A percentile compares a stretch with the other conserved stretches of the same genome.
Evolutionary conservation across 2,113 vertebrate species (phyloP).

Genomic region (Oryzias melastigma): DNA sequence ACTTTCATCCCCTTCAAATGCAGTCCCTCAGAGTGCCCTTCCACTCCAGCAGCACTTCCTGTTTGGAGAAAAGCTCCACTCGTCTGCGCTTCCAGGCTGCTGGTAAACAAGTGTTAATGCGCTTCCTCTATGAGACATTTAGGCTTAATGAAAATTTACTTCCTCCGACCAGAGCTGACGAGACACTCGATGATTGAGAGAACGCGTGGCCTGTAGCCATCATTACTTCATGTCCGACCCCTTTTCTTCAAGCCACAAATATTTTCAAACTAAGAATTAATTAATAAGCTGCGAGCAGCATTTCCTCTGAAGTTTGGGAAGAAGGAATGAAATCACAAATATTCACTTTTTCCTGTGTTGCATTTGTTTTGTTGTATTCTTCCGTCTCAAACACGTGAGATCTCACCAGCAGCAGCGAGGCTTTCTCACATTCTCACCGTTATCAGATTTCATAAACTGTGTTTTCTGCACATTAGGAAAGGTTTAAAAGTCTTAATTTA

Average conservation of each 20-base stretch:
- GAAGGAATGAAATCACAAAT: background rate
- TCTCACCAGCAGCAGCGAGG: no score
- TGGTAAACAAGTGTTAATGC: conserved; percentile 56
- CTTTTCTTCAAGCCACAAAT: conserved; percentile 28
- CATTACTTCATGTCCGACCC: conserved; percentile 50
- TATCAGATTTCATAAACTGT: no score
- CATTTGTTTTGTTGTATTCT: no score
- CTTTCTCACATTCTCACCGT: no score
- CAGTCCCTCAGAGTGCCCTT: conserved; percentile 4
- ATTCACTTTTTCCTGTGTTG: no score
- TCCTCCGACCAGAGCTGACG: conserved; percentile 45
- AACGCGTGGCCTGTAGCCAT: conserved; percentile 44
- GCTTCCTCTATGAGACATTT: conserved; percentile 45
- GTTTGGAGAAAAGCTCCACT: conserved; percentile 27
- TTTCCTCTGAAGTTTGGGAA: conserved; percentile 6
- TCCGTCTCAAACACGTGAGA: no score
- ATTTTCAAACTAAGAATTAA: conserved; percentile 45
- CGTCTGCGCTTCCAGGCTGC: conserved; percentile 28
- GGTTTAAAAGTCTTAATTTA: no score
- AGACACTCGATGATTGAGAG: conserved; percentile 40
- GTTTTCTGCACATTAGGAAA: no score
- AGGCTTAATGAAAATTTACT: conserved; percentile 57
- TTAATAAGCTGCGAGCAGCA: conserved; percentile 28
- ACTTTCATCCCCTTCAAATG: conserved; percentile 41
- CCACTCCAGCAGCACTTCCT: conserved; percentile 33